Evolutionary conservation across 1,140 invertebrate genomes (phyloP).

Genomic region (Microplitis mediator): DNA sequence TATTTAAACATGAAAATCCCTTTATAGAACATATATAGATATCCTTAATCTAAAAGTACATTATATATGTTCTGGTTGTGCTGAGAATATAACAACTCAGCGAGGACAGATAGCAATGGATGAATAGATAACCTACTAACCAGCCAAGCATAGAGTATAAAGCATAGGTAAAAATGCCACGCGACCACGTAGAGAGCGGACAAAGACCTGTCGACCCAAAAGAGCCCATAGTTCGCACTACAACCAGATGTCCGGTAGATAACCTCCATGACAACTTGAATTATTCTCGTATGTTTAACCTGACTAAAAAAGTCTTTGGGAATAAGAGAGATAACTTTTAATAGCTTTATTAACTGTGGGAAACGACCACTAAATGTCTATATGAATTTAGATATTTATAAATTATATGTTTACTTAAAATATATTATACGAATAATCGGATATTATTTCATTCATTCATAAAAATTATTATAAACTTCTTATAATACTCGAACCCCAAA

Average conservation of each 20-base stretch:
- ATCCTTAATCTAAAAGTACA: too few relatives aligned
- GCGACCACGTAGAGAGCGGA: slow-evolving; percentile 47
- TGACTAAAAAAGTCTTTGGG: slow-evolving; percentile 46
- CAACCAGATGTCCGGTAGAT: slow-evolving; percentile 52
- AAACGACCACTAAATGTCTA: slow-evolving; percentile 34
- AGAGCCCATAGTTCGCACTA: slow-evolving; percentile 52
- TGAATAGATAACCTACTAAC: too few relatives aligned
- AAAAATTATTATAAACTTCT: too few relatives aligned
- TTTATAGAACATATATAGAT: too few relatives aligned
- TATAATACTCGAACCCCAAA: neutral
- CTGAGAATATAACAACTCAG: too few relatives aligned
- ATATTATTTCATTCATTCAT: too few relatives aligned
- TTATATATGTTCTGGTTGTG: too few relatives aligned
- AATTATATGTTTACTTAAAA: neutral
- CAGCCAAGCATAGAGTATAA: neutral
- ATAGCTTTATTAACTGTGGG: slow-evolving; percentile 62
- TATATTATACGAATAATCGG: too few relatives aligned
- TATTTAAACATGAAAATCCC: too few relatives aligned
- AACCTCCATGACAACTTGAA: slow-evolving; percentile 48
- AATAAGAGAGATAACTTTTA: slow-evolving; percentile 49
- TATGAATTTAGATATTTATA: neutral
- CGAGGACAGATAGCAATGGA: too few relatives aligned
- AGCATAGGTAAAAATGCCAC: slow-evolving; percentile 53
- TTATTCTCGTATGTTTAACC: slow-evolving; percentile 51
- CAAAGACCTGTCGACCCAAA: slow-evolving; percentile 53